Evolutionary conservation across 2,113 vertebrate genomes (phyloP), one percentile per base, ranked within the genome.

Genomic region (Gallinago undulata): DNA sequence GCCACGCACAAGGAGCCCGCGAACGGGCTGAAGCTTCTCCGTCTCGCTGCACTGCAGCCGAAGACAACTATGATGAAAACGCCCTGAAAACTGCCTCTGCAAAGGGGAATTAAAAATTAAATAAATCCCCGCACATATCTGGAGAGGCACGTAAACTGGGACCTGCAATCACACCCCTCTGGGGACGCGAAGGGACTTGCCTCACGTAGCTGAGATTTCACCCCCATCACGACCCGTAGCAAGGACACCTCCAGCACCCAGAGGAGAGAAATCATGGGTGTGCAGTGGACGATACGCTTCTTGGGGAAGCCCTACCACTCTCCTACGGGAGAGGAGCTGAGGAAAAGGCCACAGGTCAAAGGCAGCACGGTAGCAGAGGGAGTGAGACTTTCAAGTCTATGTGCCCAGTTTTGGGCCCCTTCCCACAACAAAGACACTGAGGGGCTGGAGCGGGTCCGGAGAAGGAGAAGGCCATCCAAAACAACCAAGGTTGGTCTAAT

Each of bases 201-300:
- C 87, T 50, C 66, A 28, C 2, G 4, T 21, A 82, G 27, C 31
- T 69, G 60, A 19, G 41, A 68, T 39, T 50, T 76, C 45, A 62
- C 28, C 80, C n/a, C 27, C 7, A 0, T 15, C 78, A 47, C 0
- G 0, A 17, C 16, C 37, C 24, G 21, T 6, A 31, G 51, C 66
- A 45, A 69, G 62, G 17, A 37, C 48, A 74, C 10, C 68, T 79
- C 25, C 19, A 55, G 43, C 0, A 2, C 22, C 6, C 37, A 19
- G 55, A 63, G 39, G 33, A 39, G 69, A 67, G 41, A 37, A n/a
- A 79, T 2, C 2, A 4, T 39, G 27, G 48, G 47, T 6, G 35
- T 21, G 17, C 9, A 2, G 25, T 50, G 39, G 48, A 39, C 5
- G 47, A 67, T 8, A n/a, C 35, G 28, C 69, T 13, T 73, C 33